Evolutionary conservation across 2,888 invertebrate species (phyloP).

Genomic region (Drosophila siamana): DNA sequence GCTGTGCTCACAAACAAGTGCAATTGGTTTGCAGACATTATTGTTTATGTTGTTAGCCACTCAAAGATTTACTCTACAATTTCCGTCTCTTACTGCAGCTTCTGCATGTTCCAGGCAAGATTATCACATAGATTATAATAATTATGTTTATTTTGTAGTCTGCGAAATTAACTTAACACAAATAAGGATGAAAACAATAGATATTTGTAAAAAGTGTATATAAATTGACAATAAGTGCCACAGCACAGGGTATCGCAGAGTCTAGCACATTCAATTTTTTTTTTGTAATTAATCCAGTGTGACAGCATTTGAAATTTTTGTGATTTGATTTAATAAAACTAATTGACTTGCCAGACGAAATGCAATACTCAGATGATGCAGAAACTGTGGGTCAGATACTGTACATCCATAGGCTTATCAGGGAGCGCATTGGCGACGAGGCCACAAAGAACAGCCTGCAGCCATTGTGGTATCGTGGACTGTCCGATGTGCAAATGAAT

Average conservation of each 20-base stretch:
- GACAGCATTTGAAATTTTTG: constrained; percentile 36
- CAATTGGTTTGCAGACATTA: too few relatives aligned
- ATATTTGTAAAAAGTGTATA: too few relatives aligned
- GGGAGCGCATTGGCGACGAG: background rate
- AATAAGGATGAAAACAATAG: too few relatives aligned
- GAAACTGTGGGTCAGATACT: constrained; percentile 19
- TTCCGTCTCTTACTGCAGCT: too few relatives aligned
- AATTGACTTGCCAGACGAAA: constrained; percentile 3
- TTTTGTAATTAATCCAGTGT: constrained; percentile 7
- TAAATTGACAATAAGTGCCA: too few relatives aligned
- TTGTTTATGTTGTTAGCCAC: too few relatives aligned
- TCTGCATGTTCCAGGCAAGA: too few relatives aligned
- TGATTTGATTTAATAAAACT: constrained; percentile 27
- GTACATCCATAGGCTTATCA: constrained; percentile 18
- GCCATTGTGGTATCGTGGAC: constrained; percentile 81
- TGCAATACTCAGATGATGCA: constrained; percentile 1
- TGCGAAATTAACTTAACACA: too few relatives aligned
- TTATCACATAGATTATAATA: too few relatives aligned
- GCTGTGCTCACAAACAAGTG: too few relatives aligned
- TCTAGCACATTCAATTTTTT: background rate
- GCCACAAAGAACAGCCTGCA: constrained; percentile 6
- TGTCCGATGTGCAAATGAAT: constrained; percentile 72
- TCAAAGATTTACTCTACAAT: too few relatives aligned
- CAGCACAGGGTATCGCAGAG: background rate
- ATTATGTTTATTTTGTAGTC: too few relatives aligned